A percentile compares a stretch with the other conserved stretches of the same genome.
These are phyloP conservation scores for Artemisiospiza belli DNA, from an alignment of 2,113 vertebrate species.

Conservation along the genomic window DNA sequence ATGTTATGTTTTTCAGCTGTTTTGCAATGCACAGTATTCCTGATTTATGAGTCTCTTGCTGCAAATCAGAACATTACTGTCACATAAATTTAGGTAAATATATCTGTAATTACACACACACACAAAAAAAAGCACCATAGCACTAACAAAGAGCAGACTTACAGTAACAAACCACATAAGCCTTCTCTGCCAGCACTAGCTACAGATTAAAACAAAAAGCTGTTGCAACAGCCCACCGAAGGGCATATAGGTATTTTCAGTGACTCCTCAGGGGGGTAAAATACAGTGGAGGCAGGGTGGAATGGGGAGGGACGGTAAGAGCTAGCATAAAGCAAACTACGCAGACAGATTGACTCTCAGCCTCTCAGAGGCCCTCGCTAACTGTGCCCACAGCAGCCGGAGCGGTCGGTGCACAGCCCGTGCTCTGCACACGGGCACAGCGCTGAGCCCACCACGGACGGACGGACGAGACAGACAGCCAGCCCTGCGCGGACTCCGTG, in stretches of 20 bases:
- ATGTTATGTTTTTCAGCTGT: not conserved
- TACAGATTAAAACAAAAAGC: not conserved
- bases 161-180: not conserved
- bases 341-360: not conserved
- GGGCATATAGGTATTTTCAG: not conserved
- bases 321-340: not conserved
- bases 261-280: accelerated
- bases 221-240: not conserved
- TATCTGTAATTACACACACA: not conserved
- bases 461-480: too few relatives aligned
- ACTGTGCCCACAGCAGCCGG: accelerated
- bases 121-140: not conserved
- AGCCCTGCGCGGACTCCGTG: accelerated
- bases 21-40: not conserved
- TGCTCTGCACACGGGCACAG: accelerated
- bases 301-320: not conserved
- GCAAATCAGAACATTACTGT: not conserved
- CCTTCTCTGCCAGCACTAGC: not conserved
- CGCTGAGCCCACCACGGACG: too few relatives aligned
- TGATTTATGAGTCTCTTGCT: not conserved
- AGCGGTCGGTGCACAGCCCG: accelerated
- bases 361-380: not conserved
- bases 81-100: not conserved
- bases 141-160: not conserved
- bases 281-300: accelerated